Percentiles rank a stretch among this genome's conserved stretches.
Conservation (phyloP, 23 tunicate species). For the Trididemnum clinides region DNA sequence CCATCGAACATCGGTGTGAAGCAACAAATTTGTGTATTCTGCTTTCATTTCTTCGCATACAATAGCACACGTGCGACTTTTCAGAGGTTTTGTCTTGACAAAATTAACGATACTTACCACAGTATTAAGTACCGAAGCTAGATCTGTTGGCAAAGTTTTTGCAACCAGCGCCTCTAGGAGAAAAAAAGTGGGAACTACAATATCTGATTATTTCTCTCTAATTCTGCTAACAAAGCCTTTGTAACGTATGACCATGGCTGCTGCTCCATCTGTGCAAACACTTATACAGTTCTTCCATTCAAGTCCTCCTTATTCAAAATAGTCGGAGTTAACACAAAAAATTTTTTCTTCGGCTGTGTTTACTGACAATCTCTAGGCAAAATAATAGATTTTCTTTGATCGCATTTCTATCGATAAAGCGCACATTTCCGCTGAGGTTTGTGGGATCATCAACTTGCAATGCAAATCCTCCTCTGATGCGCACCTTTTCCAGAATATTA, state of each 20-base stretch:
- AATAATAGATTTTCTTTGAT: slow-evolving; percentile 1
- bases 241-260: slow-evolving; percentile 12
- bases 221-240: too few species aligned
- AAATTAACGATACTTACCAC: too few species aligned
- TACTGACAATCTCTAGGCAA: not conserved
- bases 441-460: slow-evolving; percentile 39
- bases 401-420: too few species aligned
- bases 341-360: slow-evolving; percentile 32
- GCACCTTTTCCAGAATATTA: too few species aligned
- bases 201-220: not conserved
- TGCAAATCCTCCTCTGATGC: slow-evolving; percentile 34
- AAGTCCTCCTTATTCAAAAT: too few species aligned
- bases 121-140: too few species aligned
- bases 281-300: too few species aligned
- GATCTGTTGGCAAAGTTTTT: too few species aligned
- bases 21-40: slow-evolving; percentile 42
- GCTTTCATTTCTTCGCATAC: slow-evolving; percentile 41
- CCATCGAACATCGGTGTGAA: slow-evolving; percentile 2
- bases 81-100: slow-evolving; percentile 37
- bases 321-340: slow-evolving; percentile 25
- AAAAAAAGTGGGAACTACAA: slow-evolving; percentile 10
- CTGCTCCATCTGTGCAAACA: slow-evolving; percentile 29
- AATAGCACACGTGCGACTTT: slow-evolving; percentile 28
- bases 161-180: slow-evolving; percentile 31
- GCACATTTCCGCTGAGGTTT: slow-evolving; percentile 33